A percentile compares a stretch with the other conserved stretches of the same genome.
phyloP scores from a whole-genome alignment of 2,113 vertebrate species.

The Plecturocebus donacophilus region DNA sequence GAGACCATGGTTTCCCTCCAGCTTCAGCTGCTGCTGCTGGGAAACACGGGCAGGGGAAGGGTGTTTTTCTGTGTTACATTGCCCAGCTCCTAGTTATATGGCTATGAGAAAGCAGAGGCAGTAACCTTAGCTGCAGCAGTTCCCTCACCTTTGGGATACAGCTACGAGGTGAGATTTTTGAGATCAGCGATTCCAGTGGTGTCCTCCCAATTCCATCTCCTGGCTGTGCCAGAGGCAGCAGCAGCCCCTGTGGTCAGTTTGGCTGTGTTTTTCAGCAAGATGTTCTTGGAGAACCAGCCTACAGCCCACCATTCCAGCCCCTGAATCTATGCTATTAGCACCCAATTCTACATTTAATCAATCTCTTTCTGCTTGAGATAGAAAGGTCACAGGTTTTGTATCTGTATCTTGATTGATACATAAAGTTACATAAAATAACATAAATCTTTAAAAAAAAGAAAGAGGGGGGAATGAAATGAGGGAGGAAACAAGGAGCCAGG shows the following conservation, averaged over 20 bases:
- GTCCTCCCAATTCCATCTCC: background rate
- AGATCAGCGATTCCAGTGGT: background rate
- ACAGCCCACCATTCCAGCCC: background rate
- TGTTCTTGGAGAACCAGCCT: background rate
- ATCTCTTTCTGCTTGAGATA: background rate
- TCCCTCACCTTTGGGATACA: too few relatives aligned
- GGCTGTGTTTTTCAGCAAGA: background rate
- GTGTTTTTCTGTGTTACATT: background rate
- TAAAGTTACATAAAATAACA: background rate
- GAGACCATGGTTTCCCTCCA: too few relatives aligned
- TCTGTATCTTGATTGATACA: background rate
- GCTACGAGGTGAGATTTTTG: background rate
- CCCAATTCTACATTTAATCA: background rate
- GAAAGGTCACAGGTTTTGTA: background rate
- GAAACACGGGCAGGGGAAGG: fast-evolving
- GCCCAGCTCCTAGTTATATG: too few relatives aligned
- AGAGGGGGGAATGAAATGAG: background rate
- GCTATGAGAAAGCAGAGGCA: background rate
- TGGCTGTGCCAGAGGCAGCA: background rate
- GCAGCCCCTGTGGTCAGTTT: background rate
- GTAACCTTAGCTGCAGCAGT: background rate
- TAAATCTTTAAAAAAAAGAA: background rate
- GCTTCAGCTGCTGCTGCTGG: background rate
- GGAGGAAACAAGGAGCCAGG: background rate
- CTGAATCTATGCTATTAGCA: background rate